Evolutionary conservation across 2,888 invertebrate species (phyloP), one percentile per base, ranked within the genome.

Genomic region (Melanchra persicariae): DNA sequence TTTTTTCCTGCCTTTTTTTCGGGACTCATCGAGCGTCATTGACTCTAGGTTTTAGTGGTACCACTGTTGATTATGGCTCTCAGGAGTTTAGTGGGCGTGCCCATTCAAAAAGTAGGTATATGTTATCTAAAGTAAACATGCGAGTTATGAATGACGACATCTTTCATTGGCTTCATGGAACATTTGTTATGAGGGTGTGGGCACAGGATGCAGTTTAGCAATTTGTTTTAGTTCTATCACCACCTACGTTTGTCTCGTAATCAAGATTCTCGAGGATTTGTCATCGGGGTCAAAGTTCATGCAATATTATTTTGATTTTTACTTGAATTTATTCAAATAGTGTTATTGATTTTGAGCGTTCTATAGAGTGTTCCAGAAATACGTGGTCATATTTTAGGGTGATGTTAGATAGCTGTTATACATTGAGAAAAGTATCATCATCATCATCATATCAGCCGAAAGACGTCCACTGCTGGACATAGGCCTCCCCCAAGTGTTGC

Each of bases 151-250:
- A 40, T 67, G 58, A 59, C 19, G 26, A 59, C 49, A 49, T 54
- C 9, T 59, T n/a, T n/a, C 34, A 34, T 34, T 69, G 9, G 22
- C 26, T 59, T 19, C 19, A 22, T 54, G 17, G 22, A 15, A 4
- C 37, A 9, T 7, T 34, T 19, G 15, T 58, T 52, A 64, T 26
- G 43, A 49, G 6, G 43, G 26, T 30, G 78, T 78, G 75, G 75
- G 80, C 47, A 69, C 64, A 22, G 74, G 70, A 64, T 22, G 58
- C 49, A 26, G 54, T 61, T 49, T 37, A 17, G 57, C 78, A 61
- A 66, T 79, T 69, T 52, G 54, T 66, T 57, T 63, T 64, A 49
- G 60, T 34, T 78, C 40, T n/a, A 45, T 61, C 37, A 72, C 49
- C 51, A 19, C 77, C 77, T 73, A 77, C 77, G 55, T 45, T 34